A percentile compares a stretch with the other conserved stretches of the same genome.
These are phyloP conservation scores for Phymastichus coffea DNA, from an alignment of 1,140 invertebrate species.

Conservation along the genomic window DNA sequence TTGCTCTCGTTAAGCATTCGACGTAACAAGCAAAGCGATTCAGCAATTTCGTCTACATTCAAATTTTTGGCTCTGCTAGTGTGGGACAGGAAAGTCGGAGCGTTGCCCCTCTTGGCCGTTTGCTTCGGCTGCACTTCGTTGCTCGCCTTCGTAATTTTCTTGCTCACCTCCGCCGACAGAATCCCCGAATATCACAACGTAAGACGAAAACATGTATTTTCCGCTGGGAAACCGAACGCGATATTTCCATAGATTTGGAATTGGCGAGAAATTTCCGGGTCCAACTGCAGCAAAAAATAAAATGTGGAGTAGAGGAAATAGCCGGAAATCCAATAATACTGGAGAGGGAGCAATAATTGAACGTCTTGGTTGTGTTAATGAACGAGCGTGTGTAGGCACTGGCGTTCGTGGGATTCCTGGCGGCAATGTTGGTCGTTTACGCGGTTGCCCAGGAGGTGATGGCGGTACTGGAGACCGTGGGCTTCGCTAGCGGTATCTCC, in stretches of 20 bases:
- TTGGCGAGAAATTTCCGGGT: too few relatives aligned
- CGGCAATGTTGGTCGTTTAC: constrained; percentile 69
- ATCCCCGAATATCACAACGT: constrained; percentile 18
- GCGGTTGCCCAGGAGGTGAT: constrained; percentile 68
- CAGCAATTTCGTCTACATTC: neutral
- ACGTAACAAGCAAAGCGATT: neutral
- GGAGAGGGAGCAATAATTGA: too few relatives aligned
- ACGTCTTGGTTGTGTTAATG: too few relatives aligned
- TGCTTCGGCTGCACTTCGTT: neutral
- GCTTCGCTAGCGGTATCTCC: constrained; percentile 63
- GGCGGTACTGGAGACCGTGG: constrained; percentile 62
- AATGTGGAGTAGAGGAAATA: too few relatives aligned
- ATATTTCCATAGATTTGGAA: too few relatives aligned
- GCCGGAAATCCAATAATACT: too few relatives aligned
- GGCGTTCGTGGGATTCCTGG: constrained; percentile 65
- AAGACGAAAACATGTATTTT: neutral
- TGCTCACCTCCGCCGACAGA: neutral
- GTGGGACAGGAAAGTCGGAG: neutral
- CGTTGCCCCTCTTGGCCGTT: neutral
- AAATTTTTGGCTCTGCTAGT: constrained; percentile 1
- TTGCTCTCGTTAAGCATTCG: neutral
- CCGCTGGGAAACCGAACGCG: too few relatives aligned
- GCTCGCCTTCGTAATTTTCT: neutral
- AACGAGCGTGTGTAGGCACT: too few relatives aligned
- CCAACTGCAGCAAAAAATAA: too few relatives aligned